Evolutionary conservation across 92 coral and sea anemone species (phyloP).

Genomic region (Umimayanthus kanabou): DNA sequence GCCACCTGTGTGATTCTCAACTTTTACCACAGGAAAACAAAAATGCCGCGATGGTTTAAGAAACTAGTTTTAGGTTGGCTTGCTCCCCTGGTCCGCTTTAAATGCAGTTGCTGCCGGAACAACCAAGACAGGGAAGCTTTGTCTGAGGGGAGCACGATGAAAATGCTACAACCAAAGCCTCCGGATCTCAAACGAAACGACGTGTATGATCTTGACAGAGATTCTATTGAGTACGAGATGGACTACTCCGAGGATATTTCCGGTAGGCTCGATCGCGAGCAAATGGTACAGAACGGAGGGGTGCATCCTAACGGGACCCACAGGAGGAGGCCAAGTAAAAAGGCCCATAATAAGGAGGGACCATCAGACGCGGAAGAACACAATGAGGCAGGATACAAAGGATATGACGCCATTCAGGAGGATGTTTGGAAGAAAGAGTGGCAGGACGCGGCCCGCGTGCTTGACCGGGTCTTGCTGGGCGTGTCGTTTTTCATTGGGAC

Average conservation of each 20-base stretch:
- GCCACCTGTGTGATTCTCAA: slow-evolving; percentile 87
- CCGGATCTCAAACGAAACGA: slow-evolving; percentile 73
- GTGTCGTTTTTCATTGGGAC: slow-evolving; percentile 81
- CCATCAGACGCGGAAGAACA: background rate
- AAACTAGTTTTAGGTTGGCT: slow-evolving; percentile 84
- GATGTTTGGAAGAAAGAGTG: slow-evolving; percentile 39
- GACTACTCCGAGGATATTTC: slow-evolving; percentile 65
- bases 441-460: slow-evolving; percentile 88
- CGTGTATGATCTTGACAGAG: slow-evolving; percentile 75
- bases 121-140: slow-evolving; percentile 46
- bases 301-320: slow-evolving; percentile 59
- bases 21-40: slow-evolving; percentile 84
- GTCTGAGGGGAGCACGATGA: slow-evolving; percentile 63
- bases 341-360: slow-evolving; percentile 66
- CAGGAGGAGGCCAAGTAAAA: slow-evolving; percentile 66
- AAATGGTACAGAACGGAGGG: slow-evolving; percentile 79
- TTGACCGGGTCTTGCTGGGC: slow-evolving; percentile 80
- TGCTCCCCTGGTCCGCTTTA: slow-evolving; percentile 73
- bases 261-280: slow-evolving; percentile 64
- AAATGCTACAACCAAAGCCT: slow-evolving; percentile 57
- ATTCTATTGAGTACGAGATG: slow-evolving; percentile 85
- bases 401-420: background rate
- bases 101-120: slow-evolving; percentile 52
- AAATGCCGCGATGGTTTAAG: slow-evolving; percentile 84
- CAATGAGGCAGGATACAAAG: background rate